A percentile compares a stretch with the other conserved stretches of the same genome.
phyloP scores from a whole-genome alignment of 1,140 invertebrate genomes.

The Procambarus virginalis region DNA sequence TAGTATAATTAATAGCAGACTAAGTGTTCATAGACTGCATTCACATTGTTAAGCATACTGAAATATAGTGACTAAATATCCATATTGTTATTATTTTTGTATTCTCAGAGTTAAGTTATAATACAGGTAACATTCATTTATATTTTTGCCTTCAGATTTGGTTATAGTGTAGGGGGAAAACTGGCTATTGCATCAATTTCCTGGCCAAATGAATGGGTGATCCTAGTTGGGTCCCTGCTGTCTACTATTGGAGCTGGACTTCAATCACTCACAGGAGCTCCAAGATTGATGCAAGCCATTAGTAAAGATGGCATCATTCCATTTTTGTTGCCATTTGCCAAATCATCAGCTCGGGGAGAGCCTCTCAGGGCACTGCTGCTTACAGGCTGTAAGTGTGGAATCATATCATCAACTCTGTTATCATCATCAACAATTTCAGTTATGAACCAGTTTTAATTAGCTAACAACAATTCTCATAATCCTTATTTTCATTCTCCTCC shows the following conservation, averaged over 20 bases:
- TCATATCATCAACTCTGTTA: too few species aligned
- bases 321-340: constrained; percentile 91
- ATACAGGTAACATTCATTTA: neutral
- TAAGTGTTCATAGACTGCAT: too few species aligned
- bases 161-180: constrained; percentile 94
- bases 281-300: constrained; percentile 91
- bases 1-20: too few species aligned
- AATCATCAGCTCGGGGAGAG: constrained; percentile 93
- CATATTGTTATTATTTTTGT: too few species aligned
- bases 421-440: too few species aligned
- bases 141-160: constrained; percentile 83
- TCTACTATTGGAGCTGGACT: constrained; percentile 98
- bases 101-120: too few species aligned
- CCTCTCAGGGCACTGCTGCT: constrained; percentile 95
- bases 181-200: constrained; percentile 97
- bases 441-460: too few species aligned
- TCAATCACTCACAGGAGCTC: constrained; percentile 97
- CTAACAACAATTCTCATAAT: too few species aligned
- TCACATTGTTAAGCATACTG: too few species aligned
- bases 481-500: too few species aligned
- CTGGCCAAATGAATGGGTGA: constrained; percentile 99
- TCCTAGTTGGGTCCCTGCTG: constrained; percentile 96
- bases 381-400: constrained; percentile 79
- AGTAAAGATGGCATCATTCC: constrained; percentile 98
- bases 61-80: too few species aligned